Percentiles rank a stretch among this genome's conserved stretches.
Evolutionary conservation across 2,113 vertebrate genomes (phyloP).

Genomic region (Talpa occidentalis): DNA sequence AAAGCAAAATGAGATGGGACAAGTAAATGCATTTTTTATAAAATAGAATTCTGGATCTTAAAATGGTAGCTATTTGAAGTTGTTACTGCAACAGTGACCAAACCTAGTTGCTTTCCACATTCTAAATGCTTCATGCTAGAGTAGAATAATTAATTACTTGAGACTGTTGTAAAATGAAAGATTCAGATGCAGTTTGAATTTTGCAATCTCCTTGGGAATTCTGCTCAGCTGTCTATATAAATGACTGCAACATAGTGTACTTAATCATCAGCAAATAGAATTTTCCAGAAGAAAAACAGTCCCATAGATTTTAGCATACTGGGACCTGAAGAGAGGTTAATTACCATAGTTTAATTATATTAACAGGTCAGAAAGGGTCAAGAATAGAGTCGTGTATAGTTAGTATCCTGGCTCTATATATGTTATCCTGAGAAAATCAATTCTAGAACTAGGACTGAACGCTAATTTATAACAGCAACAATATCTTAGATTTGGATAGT

Average conservation of each 20-base stretch:
- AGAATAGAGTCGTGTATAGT: neutral
- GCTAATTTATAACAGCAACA: neutral
- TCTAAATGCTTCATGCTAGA: conserved; percentile 27
- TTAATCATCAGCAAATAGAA: conserved; percentile 71
- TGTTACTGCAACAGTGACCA: neutral
- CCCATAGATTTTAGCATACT: conserved; percentile 60
- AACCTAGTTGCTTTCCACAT: conserved; percentile 12
- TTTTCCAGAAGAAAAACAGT: conserved; percentile 74
- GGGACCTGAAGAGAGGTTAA: conserved; percentile 68
- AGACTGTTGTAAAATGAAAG: conserved; percentile 21
- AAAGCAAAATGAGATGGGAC: conserved; percentile 53
- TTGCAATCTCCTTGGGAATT: conserved; percentile 51
- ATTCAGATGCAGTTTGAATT: neutral
- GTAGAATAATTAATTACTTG: conserved; percentile 21
- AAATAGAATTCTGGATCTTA: conserved; percentile 3
- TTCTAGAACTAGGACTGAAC: conserved; percentile 14
- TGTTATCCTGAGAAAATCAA: conserved; percentile 55
- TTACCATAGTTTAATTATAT: conserved; percentile 69
- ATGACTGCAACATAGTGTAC: conserved; percentile 39
- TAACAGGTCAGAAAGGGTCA: conserved; percentile 38
- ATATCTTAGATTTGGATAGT: neutral
- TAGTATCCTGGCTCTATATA: neutral
- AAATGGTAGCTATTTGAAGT: neutral
- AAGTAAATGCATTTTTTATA: neutral
- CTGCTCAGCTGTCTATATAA: conserved; percentile 56